phyloP scores from a whole-genome alignment of 2,888 invertebrate genomes.

The Gryllus longicercus region DNA sequence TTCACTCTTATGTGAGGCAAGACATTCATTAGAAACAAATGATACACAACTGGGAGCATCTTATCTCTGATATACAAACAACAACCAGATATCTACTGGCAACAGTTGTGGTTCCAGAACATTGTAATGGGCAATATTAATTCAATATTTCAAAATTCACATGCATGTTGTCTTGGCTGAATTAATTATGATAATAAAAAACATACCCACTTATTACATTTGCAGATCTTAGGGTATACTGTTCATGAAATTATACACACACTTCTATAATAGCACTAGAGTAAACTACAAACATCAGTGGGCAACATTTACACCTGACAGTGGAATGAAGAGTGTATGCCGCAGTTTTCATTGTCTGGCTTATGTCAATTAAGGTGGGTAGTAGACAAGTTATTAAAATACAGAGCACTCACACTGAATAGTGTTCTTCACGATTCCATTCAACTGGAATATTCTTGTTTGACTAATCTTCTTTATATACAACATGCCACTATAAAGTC shows the following conservation, averaged over 20 bases:
- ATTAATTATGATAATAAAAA: constrained; percentile 1
- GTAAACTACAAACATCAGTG: constrained; percentile 17
- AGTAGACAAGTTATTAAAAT: not conserved
- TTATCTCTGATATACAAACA: not conserved
- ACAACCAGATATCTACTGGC: not conserved
- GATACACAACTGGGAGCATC: not conserved
- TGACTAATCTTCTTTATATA: not conserved
- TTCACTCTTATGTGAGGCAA: too few relatives aligned
- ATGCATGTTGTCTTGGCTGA: not conserved
- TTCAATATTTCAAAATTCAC: not conserved
- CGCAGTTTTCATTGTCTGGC: not conserved
- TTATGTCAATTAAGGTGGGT: not conserved
- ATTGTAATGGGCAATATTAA: not conserved
- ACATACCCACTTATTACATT: not conserved
- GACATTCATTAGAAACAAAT: not conserved
- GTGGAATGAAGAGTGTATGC: not conserved
- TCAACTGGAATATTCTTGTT: constrained; percentile 2
- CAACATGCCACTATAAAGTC: not conserved
- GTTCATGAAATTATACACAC: constrained; percentile 20
- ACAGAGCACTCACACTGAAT: not conserved
- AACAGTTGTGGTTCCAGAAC: not conserved
- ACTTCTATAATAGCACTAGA: constrained; percentile 11
- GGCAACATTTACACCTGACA: constrained; percentile 11
- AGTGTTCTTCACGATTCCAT: not conserved
- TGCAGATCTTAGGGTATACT: not conserved